phyloP scores from a whole-genome alignment of 2,797 vertebrate species.

The Melanotaenia trifasciata region DNA sequence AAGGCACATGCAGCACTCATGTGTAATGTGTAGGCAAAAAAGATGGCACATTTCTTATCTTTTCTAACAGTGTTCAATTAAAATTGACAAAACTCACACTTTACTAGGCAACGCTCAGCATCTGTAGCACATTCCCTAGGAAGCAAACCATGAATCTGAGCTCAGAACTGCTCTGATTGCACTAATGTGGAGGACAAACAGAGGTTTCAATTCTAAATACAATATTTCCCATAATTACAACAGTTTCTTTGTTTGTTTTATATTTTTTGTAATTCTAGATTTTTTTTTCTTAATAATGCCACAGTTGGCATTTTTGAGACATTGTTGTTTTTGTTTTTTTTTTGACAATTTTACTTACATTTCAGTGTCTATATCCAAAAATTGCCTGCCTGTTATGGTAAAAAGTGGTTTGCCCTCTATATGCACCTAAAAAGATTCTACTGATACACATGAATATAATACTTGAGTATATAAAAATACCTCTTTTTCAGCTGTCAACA shows the following conservation, averaged over 20 bases:
- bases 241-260: not conserved
- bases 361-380: too few species aligned
- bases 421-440: too few species aligned
- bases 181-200: slow-evolving; percentile 9
- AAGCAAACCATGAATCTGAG: slow-evolving; percentile 24
- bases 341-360: too few species aligned
- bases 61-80: slow-evolving; percentile 42
- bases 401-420: too few species aligned
- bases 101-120: slow-evolving; percentile 33
- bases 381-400: too few species aligned
- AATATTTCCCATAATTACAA: slow-evolving; percentile 5
- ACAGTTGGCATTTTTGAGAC: not conserved
- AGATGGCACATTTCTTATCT: slow-evolving; percentile 21
- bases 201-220: slow-evolving; percentile 2
- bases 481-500: too few species aligned
- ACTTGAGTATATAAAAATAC: too few species aligned
- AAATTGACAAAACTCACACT: slow-evolving; percentile 36
- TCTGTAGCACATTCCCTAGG: slow-evolving; percentile 37
- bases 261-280: not conserved
- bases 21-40: slow-evolving; percentile 35
- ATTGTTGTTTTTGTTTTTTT: too few species aligned
- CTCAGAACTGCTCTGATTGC: slow-evolving; percentile 24
- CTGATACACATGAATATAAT: too few species aligned
- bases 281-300: not conserved
- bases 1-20: slow-evolving; percentile 19